These are phyloP conservation scores for Eristalinus aeneus DNA, from an alignment of 2,888 invertebrate species.

Conservation along the genomic window DNA sequence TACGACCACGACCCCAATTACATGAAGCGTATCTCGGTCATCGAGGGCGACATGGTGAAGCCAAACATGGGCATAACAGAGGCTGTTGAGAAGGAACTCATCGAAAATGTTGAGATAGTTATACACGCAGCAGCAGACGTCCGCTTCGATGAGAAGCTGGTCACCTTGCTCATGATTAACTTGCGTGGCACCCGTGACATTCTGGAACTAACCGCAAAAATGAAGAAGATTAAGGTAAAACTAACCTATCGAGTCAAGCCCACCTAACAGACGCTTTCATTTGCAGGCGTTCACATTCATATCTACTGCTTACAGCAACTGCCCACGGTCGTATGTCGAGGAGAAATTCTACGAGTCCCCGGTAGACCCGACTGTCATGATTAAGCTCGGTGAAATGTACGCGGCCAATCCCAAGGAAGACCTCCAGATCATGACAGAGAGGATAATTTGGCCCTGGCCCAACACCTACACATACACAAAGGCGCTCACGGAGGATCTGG, in stretches of 20 bases:
- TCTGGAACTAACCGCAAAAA: constrained; percentile 66
- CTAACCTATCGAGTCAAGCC: background rate
- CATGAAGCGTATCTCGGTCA: constrained; percentile 69
- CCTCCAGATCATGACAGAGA: constrained; percentile 64
- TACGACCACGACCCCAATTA: constrained; percentile 65
- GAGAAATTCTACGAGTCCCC: constrained; percentile 73
- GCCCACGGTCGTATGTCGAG: constrained; percentile 54
- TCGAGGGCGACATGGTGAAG: constrained; percentile 73
- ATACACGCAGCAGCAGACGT: constrained; percentile 74
- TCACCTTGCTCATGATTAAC: constrained; percentile 70
- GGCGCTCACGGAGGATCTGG: constrained; percentile 73
- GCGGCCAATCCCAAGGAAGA: constrained; percentile 11
- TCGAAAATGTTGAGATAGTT: constrained; percentile 73
- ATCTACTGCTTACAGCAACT: constrained; percentile 74
- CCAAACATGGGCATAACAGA: constrained; percentile 70
- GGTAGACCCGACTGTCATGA: constrained; percentile 72
- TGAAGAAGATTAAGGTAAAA: constrained; percentile 71
- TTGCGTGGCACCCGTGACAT: constrained; percentile 74
- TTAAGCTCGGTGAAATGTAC: constrained; percentile 67
- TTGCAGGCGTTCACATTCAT: constrained; percentile 73
- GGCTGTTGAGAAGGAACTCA: constrained; percentile 61
- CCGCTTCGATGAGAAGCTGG: constrained; percentile 73
- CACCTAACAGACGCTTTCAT: background rate
- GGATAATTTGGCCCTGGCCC: constrained; percentile 73
- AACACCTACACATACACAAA: constrained; percentile 74